These are phyloP conservation scores for Gymnopithys bicolor DNA, from an alignment of 2,797 vertebrate species.

Conservation along the genomic window DNA sequence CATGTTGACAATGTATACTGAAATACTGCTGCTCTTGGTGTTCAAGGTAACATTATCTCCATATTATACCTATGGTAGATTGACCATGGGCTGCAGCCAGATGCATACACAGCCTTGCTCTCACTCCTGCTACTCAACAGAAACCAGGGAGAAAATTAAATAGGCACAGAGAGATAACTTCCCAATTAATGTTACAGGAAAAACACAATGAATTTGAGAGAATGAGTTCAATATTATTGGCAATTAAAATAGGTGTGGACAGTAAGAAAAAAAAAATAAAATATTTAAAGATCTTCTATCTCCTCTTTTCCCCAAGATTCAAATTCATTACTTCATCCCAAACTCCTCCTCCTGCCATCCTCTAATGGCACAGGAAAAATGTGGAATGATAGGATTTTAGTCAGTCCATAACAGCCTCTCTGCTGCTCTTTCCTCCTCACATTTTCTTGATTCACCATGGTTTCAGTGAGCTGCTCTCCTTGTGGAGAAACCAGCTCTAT, in stretches of 20 bases:
- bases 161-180: background rate
- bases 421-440: background rate
- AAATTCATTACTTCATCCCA: background rate
- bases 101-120: background rate
- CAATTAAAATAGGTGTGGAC: background rate
- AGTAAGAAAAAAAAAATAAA: background rate
- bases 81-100: background rate
- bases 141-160: background rate
- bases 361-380: background rate
- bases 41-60: background rate
- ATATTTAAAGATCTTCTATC: background rate
- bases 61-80: background rate
- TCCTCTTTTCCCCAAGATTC: background rate
- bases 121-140: background rate
- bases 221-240: accelerated
- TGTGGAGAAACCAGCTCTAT: background rate
- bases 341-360: background rate
- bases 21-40: background rate
- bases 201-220: background rate
- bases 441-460: background rate
- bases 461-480: background rate
- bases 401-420: background rate
- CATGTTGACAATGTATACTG: background rate
- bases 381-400: background rate
- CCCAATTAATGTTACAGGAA: background rate